Conservation (phyloP, 2,797 vertebrate genomes). For the Myioborus miniatus region DNA sequence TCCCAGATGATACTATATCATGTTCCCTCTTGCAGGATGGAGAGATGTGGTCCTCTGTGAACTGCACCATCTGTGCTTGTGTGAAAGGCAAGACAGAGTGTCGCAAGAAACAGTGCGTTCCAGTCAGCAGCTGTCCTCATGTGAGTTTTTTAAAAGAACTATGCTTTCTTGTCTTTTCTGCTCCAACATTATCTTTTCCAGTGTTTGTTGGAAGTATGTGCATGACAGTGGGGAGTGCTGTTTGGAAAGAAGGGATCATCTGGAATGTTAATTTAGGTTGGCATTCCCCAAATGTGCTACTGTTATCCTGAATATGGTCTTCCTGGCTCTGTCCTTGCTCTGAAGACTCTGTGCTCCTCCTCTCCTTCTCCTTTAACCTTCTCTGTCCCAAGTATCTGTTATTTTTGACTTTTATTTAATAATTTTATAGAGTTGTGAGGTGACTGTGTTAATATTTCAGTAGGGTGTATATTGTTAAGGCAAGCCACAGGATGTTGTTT, state of each 20-base stretch:
- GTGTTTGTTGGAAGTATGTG: background rate
- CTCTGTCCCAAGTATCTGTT: background rate
- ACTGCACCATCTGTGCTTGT: slow-evolving; percentile 94
- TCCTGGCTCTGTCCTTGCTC: background rate
- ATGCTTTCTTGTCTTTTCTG: background rate
- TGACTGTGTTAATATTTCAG: background rate
- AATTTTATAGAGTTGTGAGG: background rate
- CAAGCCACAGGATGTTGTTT: background rate
- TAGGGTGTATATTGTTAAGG: background rate
- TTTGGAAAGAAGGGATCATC: background rate
- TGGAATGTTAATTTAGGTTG: background rate
- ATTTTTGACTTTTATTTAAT: background rate
- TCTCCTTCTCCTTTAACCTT: background rate
- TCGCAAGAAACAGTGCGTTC: slow-evolving; percentile 90
- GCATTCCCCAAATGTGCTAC: background rate
- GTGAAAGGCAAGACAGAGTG: slow-evolving; percentile 88
- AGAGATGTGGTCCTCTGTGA: slow-evolving; percentile 96
- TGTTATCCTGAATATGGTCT: background rate
- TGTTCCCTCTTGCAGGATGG: slow-evolving; percentile 84
- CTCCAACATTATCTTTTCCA: background rate
- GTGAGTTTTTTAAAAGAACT: slow-evolving; percentile 60
- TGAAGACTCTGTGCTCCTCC: background rate
- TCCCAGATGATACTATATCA: slow-evolving; percentile 52
- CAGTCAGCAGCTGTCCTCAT: slow-evolving; percentile 91
- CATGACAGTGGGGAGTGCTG: background rate